A percentile compares a stretch with the other conserved stretches of the same genome.
Evolutionary conservation across 2,888 invertebrate genomes (phyloP).

Genomic region (Drosophila meridionalis): DNA sequence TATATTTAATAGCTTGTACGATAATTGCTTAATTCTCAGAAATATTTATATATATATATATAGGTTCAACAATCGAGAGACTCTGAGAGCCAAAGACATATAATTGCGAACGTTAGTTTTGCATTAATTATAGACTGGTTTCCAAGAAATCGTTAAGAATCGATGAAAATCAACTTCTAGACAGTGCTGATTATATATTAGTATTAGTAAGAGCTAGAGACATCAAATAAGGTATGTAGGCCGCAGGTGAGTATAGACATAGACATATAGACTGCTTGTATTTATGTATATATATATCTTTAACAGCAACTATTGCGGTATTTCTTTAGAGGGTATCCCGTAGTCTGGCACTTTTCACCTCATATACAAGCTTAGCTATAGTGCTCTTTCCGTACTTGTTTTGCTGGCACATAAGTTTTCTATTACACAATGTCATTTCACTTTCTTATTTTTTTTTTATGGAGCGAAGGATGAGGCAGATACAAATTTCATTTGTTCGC

Average conservation of each 20-base stretch:
- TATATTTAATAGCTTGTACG: not conserved
- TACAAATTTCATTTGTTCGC: conserved; percentile 69
- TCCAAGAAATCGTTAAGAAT: not conserved
- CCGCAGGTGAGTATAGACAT: not conserved
- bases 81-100: not conserved
- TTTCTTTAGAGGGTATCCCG: not conserved
- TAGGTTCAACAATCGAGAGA: no score
- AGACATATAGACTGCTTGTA: not conserved
- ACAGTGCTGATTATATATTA: not conserved
- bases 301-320: not conserved
- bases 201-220: no score
- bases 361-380: not conserved
- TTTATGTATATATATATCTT: not conserved
- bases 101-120: not conserved
- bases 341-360: no score
- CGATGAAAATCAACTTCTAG: not conserved
- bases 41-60: not conserved
- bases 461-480: conserved; percentile 46
- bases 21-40: not conserved
- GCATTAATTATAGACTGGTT: not conserved
- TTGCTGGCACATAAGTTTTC: conserved; percentile 52
- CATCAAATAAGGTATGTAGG: no score
- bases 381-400: conserved; percentile 21
- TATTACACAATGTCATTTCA: conserved; percentile 65
- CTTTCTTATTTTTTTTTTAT: conserved; percentile 30